phyloP scores from a whole-genome alignment of 2,797 vertebrate species.

The Onychomys arenicola region DNA sequence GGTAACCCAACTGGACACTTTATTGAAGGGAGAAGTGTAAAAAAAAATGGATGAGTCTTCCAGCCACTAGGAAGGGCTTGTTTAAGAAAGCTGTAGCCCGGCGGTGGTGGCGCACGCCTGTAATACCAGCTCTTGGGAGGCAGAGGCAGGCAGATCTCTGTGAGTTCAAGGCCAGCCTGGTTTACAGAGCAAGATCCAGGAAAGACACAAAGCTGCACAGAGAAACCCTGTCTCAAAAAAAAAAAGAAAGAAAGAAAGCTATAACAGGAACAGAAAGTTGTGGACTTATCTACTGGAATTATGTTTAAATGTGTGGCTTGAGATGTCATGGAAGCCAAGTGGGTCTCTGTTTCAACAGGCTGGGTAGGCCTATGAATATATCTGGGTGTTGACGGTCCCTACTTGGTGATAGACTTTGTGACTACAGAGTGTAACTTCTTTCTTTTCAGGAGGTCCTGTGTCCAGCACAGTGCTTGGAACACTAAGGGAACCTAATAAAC shows the following conservation, averaged over 20 bases:
- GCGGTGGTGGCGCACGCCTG: too few relatives aligned
- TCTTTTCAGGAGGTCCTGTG: not conserved
- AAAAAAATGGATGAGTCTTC: not conserved
- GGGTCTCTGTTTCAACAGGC: not conserved
- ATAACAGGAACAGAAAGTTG: not conserved
- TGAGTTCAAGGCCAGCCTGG: too few relatives aligned
- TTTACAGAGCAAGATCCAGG: too few relatives aligned
- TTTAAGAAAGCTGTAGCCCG: conserved; percentile 8
- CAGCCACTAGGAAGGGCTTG: not conserved
- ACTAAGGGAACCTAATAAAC: not conserved
- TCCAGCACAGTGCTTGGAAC: not conserved
- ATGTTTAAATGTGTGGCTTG: not conserved
- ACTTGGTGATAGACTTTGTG: not conserved
- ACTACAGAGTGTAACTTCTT: not conserved
- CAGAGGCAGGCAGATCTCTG: too few relatives aligned
- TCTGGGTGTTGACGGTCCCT: accelerated
- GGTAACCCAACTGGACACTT: not conserved
- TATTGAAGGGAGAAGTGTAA: not conserved
- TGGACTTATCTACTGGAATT: not conserved
- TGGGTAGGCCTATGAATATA: not conserved
- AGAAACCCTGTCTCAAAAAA: too few relatives aligned
- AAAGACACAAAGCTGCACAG: too few relatives aligned
- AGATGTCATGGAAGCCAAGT: accelerated
- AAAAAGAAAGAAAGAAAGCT: too few relatives aligned
- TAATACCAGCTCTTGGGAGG: too few relatives aligned